These are phyloP conservation scores for Frieseomelitta varia DNA, from an alignment of 1,140 invertebrate genomes.

Conservation along the genomic window DNA sequence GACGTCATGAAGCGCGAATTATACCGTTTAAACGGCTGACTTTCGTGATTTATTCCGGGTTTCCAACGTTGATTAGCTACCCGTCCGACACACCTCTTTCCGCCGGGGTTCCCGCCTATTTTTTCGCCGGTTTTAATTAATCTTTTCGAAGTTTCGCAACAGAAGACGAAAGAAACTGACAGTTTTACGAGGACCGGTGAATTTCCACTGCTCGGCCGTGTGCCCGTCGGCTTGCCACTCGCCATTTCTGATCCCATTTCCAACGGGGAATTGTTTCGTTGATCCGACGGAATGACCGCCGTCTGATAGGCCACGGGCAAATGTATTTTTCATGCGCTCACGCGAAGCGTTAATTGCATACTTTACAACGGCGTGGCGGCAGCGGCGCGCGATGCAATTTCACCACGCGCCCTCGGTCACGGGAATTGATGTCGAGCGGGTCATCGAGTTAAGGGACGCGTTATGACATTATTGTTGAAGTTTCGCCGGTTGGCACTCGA, in stretches of 20 bases:
- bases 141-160: background rate
- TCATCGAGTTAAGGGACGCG: conserved; percentile 57
- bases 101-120: background rate
- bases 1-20: conserved; percentile 34
- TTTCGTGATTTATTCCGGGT: conserved; percentile 31
- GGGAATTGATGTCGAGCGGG: conserved; percentile 48
- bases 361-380: conserved; percentile 48
- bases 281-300: background rate
- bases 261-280: background rate
- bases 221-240: background rate
- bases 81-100: conserved; percentile 3
- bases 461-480: conserved; percentile 39
- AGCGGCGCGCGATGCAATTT: conserved; percentile 15
- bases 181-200: background rate
- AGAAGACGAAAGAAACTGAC: background rate
- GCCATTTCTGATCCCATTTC: background rate
- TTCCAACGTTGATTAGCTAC: conserved; percentile 30
- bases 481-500: background rate
- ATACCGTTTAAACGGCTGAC: conserved; percentile 32
- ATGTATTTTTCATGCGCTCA: conserved; percentile 36
- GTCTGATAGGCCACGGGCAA: background rate
- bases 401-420: background rate
- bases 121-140: conserved; percentile 15
- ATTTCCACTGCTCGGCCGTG: background rate
- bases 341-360: conserved; percentile 61